Evolutionary conservation across 2,888 invertebrate genomes (phyloP).

Genomic region (Plagodis dolabraria): DNA sequence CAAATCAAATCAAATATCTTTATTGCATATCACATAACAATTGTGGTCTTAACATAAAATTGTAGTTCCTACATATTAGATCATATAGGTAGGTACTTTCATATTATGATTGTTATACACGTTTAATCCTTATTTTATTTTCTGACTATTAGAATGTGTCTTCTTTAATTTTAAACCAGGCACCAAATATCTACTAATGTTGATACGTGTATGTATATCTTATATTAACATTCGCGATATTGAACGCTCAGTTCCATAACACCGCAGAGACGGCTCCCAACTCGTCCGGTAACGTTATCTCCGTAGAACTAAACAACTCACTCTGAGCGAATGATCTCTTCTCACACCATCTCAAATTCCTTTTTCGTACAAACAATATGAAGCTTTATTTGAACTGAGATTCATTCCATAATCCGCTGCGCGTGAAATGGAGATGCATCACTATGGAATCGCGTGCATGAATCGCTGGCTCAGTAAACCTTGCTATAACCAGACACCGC

Average conservation of each 20-base stretch:
- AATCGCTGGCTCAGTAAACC: constrained; percentile 65
- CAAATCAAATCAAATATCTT: too few relatives aligned
- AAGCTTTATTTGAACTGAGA: constrained; percentile 31
- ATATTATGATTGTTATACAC: too few relatives aligned
- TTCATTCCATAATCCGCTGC: constrained; percentile 41
- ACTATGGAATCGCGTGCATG: constrained; percentile 38
- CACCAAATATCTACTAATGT: too few relatives aligned
- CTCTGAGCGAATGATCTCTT: constrained; percentile 54
- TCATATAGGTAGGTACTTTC: too few relatives aligned
- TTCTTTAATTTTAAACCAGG: too few relatives aligned
- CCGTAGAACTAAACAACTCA: constrained; percentile 76
- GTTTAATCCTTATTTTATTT: too few relatives aligned
- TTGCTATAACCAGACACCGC: constrained; percentile 70
- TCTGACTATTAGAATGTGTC: too few relatives aligned
- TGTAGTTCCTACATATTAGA: too few relatives aligned
- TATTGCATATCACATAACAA: too few relatives aligned
- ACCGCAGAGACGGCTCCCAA: constrained; percentile 59
- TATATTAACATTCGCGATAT: constrained; percentile 42
- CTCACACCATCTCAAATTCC: constrained; percentile 39
- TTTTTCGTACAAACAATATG: constrained; percentile 32
- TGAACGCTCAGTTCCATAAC: constrained; percentile 53
- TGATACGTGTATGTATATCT: neutral
- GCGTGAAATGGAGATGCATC: constrained; percentile 26
- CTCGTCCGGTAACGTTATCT: constrained; percentile 74
- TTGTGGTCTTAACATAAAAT: too few relatives aligned